phyloP scores from a whole-genome alignment of 2,888 invertebrate species.

The Acrobasis suavella region DNA sequence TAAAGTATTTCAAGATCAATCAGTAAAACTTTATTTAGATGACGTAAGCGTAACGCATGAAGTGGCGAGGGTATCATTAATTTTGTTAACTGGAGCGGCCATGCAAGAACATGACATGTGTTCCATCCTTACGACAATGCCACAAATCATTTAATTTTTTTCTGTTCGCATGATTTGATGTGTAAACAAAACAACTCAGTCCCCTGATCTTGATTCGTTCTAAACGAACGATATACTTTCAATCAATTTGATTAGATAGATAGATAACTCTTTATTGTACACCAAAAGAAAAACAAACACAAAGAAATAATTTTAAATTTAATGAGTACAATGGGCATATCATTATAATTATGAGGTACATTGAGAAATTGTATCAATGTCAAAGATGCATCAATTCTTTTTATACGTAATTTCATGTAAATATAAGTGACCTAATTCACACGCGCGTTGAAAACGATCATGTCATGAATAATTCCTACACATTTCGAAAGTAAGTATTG shows the following conservation, averaged over 20 bases:
- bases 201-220: background rate
- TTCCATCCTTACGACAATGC: slow-evolving; percentile 5
- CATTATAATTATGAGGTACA: no score
- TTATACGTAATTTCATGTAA: background rate
- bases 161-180: background rate
- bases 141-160: slow-evolving; percentile 26
- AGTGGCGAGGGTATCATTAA: slow-evolving; percentile 43
- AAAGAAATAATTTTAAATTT: no score
- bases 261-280: no score
- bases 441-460: slow-evolving; percentile 6
- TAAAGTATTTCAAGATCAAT: slow-evolving; percentile 44
- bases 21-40: slow-evolving; percentile 42
- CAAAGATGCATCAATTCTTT: background rate
- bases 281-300: no score
- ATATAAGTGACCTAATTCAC: background rate
- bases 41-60: slow-evolving; percentile 41
- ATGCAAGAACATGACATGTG: slow-evolving; percentile 33
- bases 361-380: background rate
- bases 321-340: no score
- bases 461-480: slow-evolving; percentile 18
- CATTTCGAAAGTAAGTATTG: slow-evolving; percentile 25
- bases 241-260: background rate
- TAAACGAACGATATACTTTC: no score
- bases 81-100: slow-evolving; percentile 47
- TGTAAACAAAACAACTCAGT: slow-evolving; percentile 5